These are phyloP conservation scores for Celastrina argiolus DNA, from an alignment of 2,888 invertebrate species.

Conservation along the genomic window DNA sequence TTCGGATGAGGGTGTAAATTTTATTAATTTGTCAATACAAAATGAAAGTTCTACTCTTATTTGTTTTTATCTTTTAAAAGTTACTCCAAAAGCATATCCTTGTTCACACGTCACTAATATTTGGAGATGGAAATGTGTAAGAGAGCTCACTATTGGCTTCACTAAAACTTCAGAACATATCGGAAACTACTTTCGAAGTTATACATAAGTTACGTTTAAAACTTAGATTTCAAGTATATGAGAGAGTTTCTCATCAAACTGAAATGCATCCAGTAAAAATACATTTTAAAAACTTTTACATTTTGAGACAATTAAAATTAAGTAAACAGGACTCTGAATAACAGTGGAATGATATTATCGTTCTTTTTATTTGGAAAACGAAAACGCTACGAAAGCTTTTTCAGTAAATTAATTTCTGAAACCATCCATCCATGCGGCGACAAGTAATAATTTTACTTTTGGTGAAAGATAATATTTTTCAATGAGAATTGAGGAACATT, in stretches of 20 bases:
- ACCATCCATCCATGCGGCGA: not conserved
- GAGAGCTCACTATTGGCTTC: not conserved
- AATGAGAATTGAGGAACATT: not conserved
- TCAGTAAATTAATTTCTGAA: not conserved
- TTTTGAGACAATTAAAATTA: not conserved
- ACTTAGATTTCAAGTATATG: not conserved
- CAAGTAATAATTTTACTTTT: not conserved
- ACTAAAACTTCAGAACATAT: not conserved
- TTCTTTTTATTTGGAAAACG: not conserved
- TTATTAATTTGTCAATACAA: too few species aligned
- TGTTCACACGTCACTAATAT: not conserved
- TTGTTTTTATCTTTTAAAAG: too few species aligned
- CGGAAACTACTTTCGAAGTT: not conserved
- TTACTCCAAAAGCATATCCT: not conserved
- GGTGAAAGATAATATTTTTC: not conserved
- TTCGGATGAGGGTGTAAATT: too few species aligned
- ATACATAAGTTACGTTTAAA: not conserved
- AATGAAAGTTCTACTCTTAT: too few species aligned
- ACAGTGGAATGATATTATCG: not conserved
- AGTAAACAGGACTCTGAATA: not conserved
- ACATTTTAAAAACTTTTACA: not conserved
- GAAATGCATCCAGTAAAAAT: not conserved
- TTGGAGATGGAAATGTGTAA: not conserved
- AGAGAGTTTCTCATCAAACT: not conserved
- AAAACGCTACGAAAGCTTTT: not conserved